Percentiles rank a stretch among this genome's conserved stretches.
These are phyloP conservation scores for Zoanthus sansibaricus DNA, from an alignment of 92 coral and sea anemone genomes.

Conservation along the genomic window DNA sequence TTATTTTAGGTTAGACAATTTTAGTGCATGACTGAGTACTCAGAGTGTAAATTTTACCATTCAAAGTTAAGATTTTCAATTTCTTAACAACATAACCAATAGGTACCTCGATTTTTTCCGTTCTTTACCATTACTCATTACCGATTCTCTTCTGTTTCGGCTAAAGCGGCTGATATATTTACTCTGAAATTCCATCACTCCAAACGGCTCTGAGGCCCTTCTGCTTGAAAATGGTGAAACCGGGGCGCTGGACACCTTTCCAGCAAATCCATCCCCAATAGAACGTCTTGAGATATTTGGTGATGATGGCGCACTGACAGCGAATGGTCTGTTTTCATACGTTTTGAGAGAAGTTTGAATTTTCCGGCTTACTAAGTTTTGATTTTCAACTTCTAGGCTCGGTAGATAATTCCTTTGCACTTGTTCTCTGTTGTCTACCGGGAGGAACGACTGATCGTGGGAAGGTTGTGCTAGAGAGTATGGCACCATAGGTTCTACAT, in stretches of 20 bases:
- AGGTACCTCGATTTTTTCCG: constrained; percentile 39
- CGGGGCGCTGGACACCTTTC: constrained; percentile 24
- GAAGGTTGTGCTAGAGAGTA: not conserved
- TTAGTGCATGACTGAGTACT: no score
- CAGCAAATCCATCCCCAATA: not conserved
- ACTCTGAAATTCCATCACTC: constrained; percentile 16
- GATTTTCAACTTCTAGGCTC: constrained; percentile 15
- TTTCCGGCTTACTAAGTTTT: constrained; percentile 34
- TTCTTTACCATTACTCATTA: not conserved
- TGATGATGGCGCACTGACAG: constrained; percentile 29
- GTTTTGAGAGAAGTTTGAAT: not conserved
- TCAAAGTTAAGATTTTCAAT: no score
- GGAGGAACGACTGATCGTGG: not conserved
- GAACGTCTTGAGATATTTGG: constrained; percentile 4
- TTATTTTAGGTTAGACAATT: no score
- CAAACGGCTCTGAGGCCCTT: constrained; percentile 40
- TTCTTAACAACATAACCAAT: no score
- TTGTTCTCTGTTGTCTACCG: not conserved
- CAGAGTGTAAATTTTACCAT: no score
- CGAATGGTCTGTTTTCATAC: constrained; percentile 2
- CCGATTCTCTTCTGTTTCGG: constrained; percentile 6
- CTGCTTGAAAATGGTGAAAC: constrained; percentile 5
- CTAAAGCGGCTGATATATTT: not conserved
- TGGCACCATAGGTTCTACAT: not conserved
- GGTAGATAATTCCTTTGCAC: not conserved